These are phyloP conservation scores for Chloebia gouldiae DNA, from an alignment of 2,113 vertebrate species.

Conservation along the genomic window DNA sequence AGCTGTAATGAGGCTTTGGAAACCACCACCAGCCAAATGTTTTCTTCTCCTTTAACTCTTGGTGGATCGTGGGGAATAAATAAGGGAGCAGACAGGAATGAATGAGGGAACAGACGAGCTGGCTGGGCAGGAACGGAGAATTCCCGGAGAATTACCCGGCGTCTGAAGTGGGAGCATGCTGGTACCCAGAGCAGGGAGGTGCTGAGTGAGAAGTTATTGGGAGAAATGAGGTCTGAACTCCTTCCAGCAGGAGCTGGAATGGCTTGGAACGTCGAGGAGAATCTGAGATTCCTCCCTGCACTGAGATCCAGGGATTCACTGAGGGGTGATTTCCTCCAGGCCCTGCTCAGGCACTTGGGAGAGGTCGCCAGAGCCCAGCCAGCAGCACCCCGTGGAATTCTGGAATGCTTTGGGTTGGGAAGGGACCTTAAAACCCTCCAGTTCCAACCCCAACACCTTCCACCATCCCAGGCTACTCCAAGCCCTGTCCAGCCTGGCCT, in stretches of 20 bases:
- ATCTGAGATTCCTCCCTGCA: accelerated
- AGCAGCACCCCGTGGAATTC: accelerated
- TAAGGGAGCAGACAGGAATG: neutral
- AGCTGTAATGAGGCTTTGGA: constrained; percentile 73
- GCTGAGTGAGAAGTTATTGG: constrained; percentile 18
- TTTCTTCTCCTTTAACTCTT: constrained; percentile 63
- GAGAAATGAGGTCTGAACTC: neutral
- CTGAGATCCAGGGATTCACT: neutral
- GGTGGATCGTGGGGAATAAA: neutral
- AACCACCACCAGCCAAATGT: constrained; percentile 68
- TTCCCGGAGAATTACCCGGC: neutral
- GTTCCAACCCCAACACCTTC: neutral
- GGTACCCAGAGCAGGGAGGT: neutral
- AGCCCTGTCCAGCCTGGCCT: neutral
- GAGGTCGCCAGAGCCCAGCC: neutral
- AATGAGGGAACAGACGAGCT: neutral
- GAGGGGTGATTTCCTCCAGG: neutral
- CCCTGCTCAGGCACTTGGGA: accelerated
- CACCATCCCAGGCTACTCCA: accelerated
- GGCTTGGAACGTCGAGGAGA: neutral
- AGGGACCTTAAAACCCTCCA: neutral
- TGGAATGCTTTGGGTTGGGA: neutral
- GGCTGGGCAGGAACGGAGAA: neutral
- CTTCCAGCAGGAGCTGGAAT: neutral
- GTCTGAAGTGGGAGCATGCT: neutral